A percentile compares a stretch with the other conserved stretches of the same genome.
Evolutionary conservation across 2,113 vertebrate genomes (phyloP).

Genomic region (Scopus umbretta): DNA sequence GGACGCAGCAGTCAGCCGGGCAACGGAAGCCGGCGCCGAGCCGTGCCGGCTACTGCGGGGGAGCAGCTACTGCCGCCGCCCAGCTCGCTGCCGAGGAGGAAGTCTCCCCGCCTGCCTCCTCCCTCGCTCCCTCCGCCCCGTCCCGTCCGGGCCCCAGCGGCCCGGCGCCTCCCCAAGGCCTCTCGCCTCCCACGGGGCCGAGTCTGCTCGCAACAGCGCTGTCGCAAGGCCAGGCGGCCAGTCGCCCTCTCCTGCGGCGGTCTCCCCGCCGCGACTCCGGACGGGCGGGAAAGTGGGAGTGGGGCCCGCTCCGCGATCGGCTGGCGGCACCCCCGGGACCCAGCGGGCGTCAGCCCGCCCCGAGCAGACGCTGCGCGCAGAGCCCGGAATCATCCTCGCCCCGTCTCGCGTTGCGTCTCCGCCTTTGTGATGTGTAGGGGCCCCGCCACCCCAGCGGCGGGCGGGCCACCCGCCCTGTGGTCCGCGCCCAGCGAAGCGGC

Average conservation of each 20-base stretch:
- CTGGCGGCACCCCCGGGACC: too few relatives aligned
- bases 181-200: not conserved
- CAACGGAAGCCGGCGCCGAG: not conserved
- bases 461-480: too few relatives aligned
- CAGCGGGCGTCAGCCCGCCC: too few relatives aligned
- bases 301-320: too few relatives aligned
- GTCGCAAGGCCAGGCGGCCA: not conserved
- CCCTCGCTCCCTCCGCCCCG: too few relatives aligned
- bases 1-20: not conserved
- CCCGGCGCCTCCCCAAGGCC: not conserved
- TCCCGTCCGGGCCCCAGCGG: too few relatives aligned
- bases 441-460: too few relatives aligned
- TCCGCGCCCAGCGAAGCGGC: not conserved
- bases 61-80: not conserved
- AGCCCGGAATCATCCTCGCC: not conserved
- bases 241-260: too few relatives aligned
- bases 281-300: too few relatives aligned
- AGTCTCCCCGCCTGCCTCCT: not conserved
- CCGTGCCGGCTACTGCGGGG: not conserved
- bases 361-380: too few relatives aligned
- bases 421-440: not conserved
- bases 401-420: not conserved
- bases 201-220: not conserved
- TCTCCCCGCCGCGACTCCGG: not conserved
- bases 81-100: not conserved